These are phyloP conservation scores for Adelphocoris suturalis DNA, from an alignment of 2,888 invertebrate genomes.

Conservation along the genomic window DNA sequence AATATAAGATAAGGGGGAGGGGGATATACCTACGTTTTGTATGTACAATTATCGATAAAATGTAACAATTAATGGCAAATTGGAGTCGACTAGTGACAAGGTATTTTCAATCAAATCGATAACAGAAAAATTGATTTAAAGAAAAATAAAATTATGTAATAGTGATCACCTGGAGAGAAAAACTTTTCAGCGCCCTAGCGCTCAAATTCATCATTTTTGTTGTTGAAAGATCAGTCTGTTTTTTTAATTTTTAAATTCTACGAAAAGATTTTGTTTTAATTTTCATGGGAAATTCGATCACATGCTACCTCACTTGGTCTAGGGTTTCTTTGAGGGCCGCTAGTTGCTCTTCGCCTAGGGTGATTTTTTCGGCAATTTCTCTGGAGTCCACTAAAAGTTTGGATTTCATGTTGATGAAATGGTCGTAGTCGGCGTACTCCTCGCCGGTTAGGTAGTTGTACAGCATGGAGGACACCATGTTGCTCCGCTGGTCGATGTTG, in stretches of 20 bases:
- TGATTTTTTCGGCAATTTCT: constrained; percentile 90
- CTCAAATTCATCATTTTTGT: constrained; percentile 6
- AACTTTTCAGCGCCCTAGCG: neutral
- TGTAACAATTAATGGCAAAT: constrained; percentile 72
- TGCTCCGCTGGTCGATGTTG: constrained; percentile 88
- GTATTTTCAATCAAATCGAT: constrained; percentile 65
- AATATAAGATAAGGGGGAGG: neutral
- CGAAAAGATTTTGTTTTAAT: constrained; percentile 28
- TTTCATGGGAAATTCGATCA: neutral
- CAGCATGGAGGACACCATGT: constrained; percentile 85
- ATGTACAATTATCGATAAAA: constrained; percentile 34
- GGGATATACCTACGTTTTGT: neutral
- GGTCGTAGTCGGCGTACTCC: constrained; percentile 89
- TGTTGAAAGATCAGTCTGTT: neutral
- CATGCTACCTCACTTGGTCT: constrained; percentile 73
- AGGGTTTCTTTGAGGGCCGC: constrained; percentile 84
- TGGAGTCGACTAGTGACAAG: constrained; percentile 74
- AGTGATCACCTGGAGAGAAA: neutral
- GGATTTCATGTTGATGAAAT: constrained; percentile 92
- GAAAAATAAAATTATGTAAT: neutral
- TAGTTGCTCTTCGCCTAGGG: constrained; percentile 89
- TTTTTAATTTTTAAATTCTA: neutral
- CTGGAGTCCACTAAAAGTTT: constrained; percentile 90
- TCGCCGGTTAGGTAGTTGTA: constrained; percentile 86
- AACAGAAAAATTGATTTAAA: neutral